Conservation (phyloP, 2,888 invertebrate species). For the Alcis repandata region DNA sequence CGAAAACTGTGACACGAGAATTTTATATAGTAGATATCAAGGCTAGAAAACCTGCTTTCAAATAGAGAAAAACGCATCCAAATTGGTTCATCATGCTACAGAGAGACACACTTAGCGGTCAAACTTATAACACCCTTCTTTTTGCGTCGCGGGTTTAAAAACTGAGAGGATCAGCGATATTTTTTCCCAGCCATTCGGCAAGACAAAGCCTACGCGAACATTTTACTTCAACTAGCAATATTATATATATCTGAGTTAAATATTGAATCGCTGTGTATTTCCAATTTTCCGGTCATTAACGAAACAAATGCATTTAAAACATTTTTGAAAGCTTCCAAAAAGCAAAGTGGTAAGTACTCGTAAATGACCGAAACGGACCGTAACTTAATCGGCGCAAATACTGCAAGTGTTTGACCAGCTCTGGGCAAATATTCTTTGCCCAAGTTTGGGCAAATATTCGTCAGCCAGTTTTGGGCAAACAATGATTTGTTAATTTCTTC, state of each 20-base stretch:
- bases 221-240: no score
- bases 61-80: no score
- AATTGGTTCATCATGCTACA: no score
- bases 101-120: no score
- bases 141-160: no score
- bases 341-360: constrained; percentile 22
- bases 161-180: no score
- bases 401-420: constrained; percentile 48
- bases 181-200: no score
- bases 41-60: no score
- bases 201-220: not conserved
- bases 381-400: constrained; percentile 55
- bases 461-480: constrained; percentile 7
- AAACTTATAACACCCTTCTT: no score
- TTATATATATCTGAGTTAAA: not conserved
- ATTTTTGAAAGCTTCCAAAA: constrained; percentile 41
- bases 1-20: no score
- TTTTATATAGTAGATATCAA: no score
- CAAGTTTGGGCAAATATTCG: constrained; percentile 34
- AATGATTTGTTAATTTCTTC: constrained; percentile 9
- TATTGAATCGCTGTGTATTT: not conserved
- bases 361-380: constrained; percentile 25
- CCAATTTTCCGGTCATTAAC: constrained; percentile 20
- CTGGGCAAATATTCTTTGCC: constrained; percentile 36
- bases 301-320: constrained; percentile 12